Evolutionary conservation across 2,888 invertebrate species (phyloP), one percentile per base, ranked within the genome.

Genomic region (Apotomis turbidana): DNA sequence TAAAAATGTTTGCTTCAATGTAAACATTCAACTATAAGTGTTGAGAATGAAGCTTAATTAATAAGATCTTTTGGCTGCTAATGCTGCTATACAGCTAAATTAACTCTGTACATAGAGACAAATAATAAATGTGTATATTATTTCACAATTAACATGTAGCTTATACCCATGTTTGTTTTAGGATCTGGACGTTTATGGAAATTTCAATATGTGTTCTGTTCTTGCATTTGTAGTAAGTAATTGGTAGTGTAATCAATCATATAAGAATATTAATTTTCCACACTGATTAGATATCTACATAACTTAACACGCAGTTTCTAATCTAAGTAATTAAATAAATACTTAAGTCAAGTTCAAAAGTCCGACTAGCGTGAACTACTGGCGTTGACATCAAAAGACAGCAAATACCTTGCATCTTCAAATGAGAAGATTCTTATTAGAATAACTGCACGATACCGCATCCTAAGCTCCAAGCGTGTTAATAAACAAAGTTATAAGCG

Each of bases 401-500:
- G 44, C 66, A 49, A 59, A 58, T 54, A 59, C 52, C 12, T 55
- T 55, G 27, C 15, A 41, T 59, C 9, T 64, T n/a, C 10, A 49
- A 27, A 61, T 59, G 36, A 12, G 13, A 3, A 9, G n/a, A 44
- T 51, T 71, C 57, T 62, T 57, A 67, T 67, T 10, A 57, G 36
- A 55, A 57, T 41, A 57, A 36, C 27, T 13, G n/a, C n/a, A 55
- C 38, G 5, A 55, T 41, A 61, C 5, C 36, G 15, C 13, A 27
- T 8, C 10, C 12, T 36, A 5, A 5, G 41, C 8, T 12, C 38
- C 55, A 41, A 73, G 63, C 70, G 71, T 67, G 51, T 57, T n/a
- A 68, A 73, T 52, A 66, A 69, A 72, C 74, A 76, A 76, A 70
- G 75, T 74, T 67, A 57, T 75, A 74, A 62, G 36, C 68, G 41